Evolutionary conservation across 2,113 vertebrate genomes (phyloP), one percentile per base, ranked within the genome.

Genomic region (Malurus elegans): DNA sequence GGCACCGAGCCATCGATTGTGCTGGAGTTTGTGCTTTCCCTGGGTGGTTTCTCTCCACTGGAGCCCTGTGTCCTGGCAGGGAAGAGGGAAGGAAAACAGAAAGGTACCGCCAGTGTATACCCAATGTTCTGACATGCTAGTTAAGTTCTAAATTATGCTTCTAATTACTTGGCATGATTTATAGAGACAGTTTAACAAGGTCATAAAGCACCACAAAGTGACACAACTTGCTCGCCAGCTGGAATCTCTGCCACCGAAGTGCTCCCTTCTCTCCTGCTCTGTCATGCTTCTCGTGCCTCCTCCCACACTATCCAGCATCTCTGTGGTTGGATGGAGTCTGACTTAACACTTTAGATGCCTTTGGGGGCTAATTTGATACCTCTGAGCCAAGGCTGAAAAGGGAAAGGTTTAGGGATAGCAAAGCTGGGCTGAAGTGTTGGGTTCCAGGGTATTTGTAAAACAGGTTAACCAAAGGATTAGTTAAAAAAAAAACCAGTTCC

Each of bases 111-210:
- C 34, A 76, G 32, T 44, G 71, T 86, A 51, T 40, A 76, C 14
- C 42, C 74, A 88, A 14, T 85, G 66, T 79, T 91, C 50, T 72
- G 84, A 88, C 71, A 82, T 45, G 71, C 94, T 88, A 56, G 64
- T 83, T 94, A 60, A 86, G 47, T 86, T 94, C 79, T 88, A 94
- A 96, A 93, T 94, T 71, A 92, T 71, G 71, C 28, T 92, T 86
- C 95, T 95, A 94, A 96, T 96, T 93, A 88, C 82, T 94, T 88
- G 90, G 79, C 94, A 81, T 96, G 93, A 95, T 95, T 94, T 95
- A 83, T 56, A 44, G 85, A 93, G 90, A 51, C 71, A 76, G 75
- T 26, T 53, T 67, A 58, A 94, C 90, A 93, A 94, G 94, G 93
- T 96, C 93, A 93, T 34, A 91, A 88, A 90, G 78, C 62, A 82